These are phyloP conservation scores for Drosophila nikananu DNA, from an alignment of 1,140 invertebrate genomes.

Conservation along the genomic window DNA sequence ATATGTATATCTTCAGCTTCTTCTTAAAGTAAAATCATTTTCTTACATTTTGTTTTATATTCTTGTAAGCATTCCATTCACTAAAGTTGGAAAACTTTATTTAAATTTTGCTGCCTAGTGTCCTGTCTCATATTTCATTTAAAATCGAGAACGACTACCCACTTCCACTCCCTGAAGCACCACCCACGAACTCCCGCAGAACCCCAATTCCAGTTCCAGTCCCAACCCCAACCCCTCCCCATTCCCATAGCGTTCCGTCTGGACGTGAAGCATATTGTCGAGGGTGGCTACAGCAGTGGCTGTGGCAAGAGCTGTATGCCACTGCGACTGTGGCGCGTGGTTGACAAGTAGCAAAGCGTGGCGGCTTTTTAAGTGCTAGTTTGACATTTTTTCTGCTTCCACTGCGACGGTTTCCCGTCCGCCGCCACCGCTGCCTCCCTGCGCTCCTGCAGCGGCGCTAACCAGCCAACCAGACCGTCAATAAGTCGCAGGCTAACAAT, in stretches of 20 bases:
- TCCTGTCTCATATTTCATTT: slow-evolving; percentile 43
- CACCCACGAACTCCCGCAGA: slow-evolving; percentile 14
- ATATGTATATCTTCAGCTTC: neutral
- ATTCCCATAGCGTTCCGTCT: slow-evolving; percentile 27
- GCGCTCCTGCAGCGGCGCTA: slow-evolving; percentile 36
- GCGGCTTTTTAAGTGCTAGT: slow-evolving; percentile 81
- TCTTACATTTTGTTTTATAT: neutral
- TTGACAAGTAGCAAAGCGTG: slow-evolving; percentile 82
- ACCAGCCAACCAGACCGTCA: slow-evolving; percentile 80
- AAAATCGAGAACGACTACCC: slow-evolving; percentile 26
- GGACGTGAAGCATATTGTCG: slow-evolving; percentile 77
- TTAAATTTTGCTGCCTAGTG: slow-evolving; percentile 34
- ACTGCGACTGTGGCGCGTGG: slow-evolving; percentile 64
- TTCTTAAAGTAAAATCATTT: neutral
- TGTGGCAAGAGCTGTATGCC: slow-evolving; percentile 1
- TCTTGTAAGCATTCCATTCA: neutral
- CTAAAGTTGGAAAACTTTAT: neutral
- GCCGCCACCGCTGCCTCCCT: slow-evolving; percentile 33
- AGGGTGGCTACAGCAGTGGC: slow-evolving; percentile 48
- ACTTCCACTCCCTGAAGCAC: slow-evolving; percentile 12
- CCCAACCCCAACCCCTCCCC: neutral
- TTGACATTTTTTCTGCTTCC: slow-evolving; percentile 72
- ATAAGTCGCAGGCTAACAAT: slow-evolving; percentile 81
- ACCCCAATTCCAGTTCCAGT: neutral
- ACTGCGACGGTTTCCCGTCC: slow-evolving; percentile 23